Conservation (phyloP, 2,888 invertebrate genomes). For the Iphiclides podalirius region DNA sequence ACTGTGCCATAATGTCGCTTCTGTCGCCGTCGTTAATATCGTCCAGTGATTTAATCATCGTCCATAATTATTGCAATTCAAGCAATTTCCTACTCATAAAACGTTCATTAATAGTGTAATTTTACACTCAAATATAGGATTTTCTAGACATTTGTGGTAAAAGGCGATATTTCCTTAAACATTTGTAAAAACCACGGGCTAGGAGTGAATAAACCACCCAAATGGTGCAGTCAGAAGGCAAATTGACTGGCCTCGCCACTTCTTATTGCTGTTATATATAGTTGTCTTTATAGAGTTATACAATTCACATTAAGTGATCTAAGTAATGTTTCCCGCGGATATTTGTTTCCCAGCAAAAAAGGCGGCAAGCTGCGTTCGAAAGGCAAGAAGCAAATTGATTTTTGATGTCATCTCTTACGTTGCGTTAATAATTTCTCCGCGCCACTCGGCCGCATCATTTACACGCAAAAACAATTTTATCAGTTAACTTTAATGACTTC, state of each 20-base stretch:
- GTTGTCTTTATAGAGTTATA: no score
- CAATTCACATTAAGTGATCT: conserved; percentile 41
- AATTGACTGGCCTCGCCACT: no score
- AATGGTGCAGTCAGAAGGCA: no score
- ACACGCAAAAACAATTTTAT: conserved; percentile 46
- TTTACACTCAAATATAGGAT: no score
- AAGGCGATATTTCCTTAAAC: no score
- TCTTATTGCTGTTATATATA: no score
- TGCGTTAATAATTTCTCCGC: conserved; percentile 49
- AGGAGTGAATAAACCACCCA: no score
- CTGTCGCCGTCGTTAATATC: conserved; percentile 67
- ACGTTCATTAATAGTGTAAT: conserved; percentile 16
- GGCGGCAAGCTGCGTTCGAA: conserved; percentile 33
- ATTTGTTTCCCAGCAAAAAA: conserved; percentile 47
- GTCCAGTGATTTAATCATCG: conserved; percentile 60
- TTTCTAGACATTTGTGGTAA: no score
- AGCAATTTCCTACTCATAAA: conserved; percentile 45
- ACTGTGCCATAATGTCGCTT: conserved; percentile 61
- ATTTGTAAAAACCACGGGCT: no score
- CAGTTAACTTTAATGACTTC: conserved; percentile 42
- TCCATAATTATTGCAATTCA: conserved; percentile 65
- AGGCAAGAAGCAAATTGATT: conserved; percentile 65
- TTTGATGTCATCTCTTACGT: conserved; percentile 57
- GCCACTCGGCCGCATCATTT: conserved; percentile 39
- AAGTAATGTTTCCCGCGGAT: conserved; percentile 43